Conservation (phyloP, 2,113 vertebrate genomes). For the Platysteira castanea region DNA sequence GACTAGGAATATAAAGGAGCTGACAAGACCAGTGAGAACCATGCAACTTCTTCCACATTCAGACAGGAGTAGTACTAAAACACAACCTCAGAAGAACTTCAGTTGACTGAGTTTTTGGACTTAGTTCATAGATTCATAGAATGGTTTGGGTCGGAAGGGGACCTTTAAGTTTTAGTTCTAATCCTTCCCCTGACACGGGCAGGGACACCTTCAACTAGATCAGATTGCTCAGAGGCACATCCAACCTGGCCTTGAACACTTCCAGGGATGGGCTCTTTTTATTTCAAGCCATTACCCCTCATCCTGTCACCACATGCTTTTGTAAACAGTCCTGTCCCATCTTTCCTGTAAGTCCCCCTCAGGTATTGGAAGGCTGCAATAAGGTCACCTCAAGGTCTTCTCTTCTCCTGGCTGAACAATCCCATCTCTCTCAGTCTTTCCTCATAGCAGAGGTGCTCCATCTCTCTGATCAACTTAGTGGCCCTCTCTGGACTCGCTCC, state of each 20-base stretch:
- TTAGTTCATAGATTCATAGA: background rate
- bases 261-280: background rate
- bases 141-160: background rate
- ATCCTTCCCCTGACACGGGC: fast-evolving
- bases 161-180: background rate
- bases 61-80: background rate
- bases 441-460: background rate
- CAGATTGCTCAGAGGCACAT: background rate
- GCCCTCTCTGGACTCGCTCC: fast-evolving
- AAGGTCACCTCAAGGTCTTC: background rate
- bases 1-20: background rate
- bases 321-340: background rate
- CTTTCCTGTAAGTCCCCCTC: background rate
- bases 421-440: background rate
- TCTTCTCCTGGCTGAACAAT: background rate
- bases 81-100: background rate
- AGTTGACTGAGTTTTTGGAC: background rate
- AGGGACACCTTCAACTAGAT: background rate
- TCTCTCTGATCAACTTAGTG: background rate
- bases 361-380: background rate
- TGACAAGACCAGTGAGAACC: background rate
- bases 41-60: background rate
- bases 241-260: background rate
- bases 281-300: background rate
- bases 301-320: background rate